phyloP scores from a whole-genome alignment of 1,140 invertebrate genomes.

The Zaprionus ghesquierei region DNA sequence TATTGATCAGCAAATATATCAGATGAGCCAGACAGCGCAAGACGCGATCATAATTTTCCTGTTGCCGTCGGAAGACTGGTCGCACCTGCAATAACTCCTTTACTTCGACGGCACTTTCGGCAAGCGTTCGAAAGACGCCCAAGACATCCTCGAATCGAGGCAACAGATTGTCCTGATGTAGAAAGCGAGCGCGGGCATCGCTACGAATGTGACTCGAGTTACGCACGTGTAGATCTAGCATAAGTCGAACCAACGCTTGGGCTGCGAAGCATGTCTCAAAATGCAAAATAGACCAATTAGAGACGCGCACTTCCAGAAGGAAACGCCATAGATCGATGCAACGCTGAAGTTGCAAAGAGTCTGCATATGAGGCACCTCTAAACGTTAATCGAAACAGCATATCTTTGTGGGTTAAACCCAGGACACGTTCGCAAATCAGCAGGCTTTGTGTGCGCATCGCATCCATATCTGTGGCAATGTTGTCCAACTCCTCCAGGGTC shows the following conservation, averaged over 20 bases:
- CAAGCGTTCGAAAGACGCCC: constrained; percentile 85
- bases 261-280: constrained; percentile 91
- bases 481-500: constrained; percentile 88
- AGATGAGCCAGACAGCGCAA: constrained; percentile 91
- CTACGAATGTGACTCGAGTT: constrained; percentile 83
- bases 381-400: constrained; percentile 89
- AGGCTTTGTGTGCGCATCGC: constrained; percentile 91
- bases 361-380: constrained; percentile 93
- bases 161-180: constrained; percentile 64
- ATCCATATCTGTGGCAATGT: constrained; percentile 89
- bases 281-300: constrained; percentile 89
- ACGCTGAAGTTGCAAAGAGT: constrained; percentile 91
- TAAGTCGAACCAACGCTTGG: constrained; percentile 90
- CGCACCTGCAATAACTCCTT: constrained; percentile 86
- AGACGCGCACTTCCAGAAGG: constrained; percentile 90
- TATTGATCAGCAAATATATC: constrained; percentile 89
- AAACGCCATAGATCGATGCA: constrained; percentile 94
- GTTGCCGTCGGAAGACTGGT: constrained; percentile 90
- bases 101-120: constrained; percentile 83
- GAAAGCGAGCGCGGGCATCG: constrained; percentile 52
- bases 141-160: constrained; percentile 89
- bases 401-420: constrained; percentile 92
- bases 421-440: constrained; percentile 91
- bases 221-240: constrained; percentile 90
- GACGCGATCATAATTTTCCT: constrained; percentile 92